Evolutionary conservation across 2,113 vertebrate species (phyloP).

Genomic region (Gnathonemus longibarbis): DNA sequence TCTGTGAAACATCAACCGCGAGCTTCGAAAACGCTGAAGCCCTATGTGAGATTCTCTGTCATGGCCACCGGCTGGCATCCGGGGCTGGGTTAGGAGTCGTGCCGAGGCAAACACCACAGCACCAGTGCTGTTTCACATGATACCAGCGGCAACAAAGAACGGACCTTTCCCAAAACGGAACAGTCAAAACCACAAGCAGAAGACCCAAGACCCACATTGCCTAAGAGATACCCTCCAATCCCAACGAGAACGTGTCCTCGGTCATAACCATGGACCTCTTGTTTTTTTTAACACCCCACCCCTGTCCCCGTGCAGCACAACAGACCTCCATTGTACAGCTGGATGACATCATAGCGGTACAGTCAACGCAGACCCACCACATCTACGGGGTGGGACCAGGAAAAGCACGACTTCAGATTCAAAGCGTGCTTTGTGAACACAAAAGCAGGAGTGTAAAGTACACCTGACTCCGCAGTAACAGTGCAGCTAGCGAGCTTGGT

Average conservation of each 20-base stretch:
- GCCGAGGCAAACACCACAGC: background rate
- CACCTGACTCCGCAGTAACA: background rate
- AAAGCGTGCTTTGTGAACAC: background rate
- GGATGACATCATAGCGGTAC: background rate
- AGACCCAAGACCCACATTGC: background rate
- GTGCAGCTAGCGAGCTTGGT: background rate
- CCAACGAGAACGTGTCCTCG: background rate
- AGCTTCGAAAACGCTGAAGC: background rate
- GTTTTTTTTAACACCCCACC: background rate
- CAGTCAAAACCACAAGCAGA: background rate
- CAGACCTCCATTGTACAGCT: constrained; percentile 10
- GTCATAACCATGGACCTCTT: background rate
- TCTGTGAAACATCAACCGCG: background rate
- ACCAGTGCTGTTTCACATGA: background rate
- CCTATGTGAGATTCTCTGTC: background rate
- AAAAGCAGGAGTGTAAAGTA: background rate
- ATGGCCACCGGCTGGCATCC: background rate
- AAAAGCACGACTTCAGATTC: background rate
- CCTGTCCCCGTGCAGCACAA: background rate
- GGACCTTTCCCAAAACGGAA: background rate
- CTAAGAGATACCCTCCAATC: background rate
- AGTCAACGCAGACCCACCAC: background rate
- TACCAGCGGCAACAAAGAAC: background rate
- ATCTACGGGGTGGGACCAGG: background rate
- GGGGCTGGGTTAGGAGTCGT: background rate